Evolutionary conservation across 2,113 vertebrate genomes (phyloP), one percentile per base, ranked within the genome.

Genomic region (Halichoerus grypus): DNA sequence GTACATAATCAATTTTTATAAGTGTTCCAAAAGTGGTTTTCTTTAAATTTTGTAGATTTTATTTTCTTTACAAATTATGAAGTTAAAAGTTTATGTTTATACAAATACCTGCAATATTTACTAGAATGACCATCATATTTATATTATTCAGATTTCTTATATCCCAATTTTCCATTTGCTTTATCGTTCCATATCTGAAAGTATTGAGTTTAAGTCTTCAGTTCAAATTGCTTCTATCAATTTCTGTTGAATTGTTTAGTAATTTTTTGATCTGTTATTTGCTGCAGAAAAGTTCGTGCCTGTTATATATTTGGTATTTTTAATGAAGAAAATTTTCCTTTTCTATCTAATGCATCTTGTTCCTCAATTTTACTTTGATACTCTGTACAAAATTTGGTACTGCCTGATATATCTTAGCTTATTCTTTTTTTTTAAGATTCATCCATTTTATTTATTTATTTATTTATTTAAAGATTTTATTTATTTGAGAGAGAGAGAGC

Each of bases 291-390:
- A 92, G 33, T n/a, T 80, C 13, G 33, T 59, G 33, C 39, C 39
- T 77, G 31, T 80, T 91, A 59, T 4, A 10, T 51, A 86, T 79
- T 91, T 86, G 80, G 28, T 91, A 59, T 71, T 92, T 85, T 86
- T 71, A 71, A 61, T 49, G 49, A 16, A 85, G 65, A 71, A 61
- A 71, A 33, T 33, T 4, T 24, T 36, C 18, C 22, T 72, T 82
- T 89, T 57, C 39, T 76, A 49, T 76, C 36, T 28, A 65, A 91
- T 84, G 57, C 11, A 8, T 80, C 80, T 80, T 72, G 33, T 15
- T 42, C 26, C 53, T 87, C 26, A 61, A 28, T 80, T 92, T 61
- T 80, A 72, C 63, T 92, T 72, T 53, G 51, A 80, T 61, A 18
- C 19, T 80, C 72, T 87, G 77, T 53, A 72, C 7, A 92, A 79